phyloP scores from a whole-genome alignment of 2,797 vertebrate genomes.

The Pelochelys cantorii region DNA sequence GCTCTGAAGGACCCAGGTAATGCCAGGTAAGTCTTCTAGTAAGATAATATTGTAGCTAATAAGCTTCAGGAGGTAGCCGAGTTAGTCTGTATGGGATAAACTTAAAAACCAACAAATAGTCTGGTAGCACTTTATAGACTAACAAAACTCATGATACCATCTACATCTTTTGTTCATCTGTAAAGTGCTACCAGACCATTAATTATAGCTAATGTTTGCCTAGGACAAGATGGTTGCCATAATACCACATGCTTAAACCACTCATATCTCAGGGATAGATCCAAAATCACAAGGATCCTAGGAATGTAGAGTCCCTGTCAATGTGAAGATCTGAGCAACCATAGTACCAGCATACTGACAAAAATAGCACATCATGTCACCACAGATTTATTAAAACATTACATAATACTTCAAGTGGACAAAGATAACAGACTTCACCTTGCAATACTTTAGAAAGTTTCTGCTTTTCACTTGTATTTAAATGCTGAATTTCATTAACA shows the following conservation, averaged over 20 bases:
- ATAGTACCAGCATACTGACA: not conserved
- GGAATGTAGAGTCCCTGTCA: not conserved
- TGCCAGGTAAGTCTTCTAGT: too few species aligned
- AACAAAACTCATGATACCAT: too few species aligned
- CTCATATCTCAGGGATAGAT: not conserved
- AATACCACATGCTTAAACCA: not conserved
- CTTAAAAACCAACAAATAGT: too few species aligned
- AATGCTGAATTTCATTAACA: not conserved
- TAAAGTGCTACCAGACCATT: too few species aligned
- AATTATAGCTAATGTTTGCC: too few species aligned
- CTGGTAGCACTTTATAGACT: too few species aligned
- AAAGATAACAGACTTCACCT: not conserved
- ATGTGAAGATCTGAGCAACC: not conserved
- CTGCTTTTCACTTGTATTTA: not conserved
- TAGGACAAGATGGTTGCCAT: not conserved
- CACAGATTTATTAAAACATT: not conserved
- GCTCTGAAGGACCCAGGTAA: too few species aligned
- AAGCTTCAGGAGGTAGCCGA: too few species aligned
- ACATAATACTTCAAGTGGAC: not conserved
- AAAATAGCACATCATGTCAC: not conserved
- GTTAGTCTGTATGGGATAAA: too few species aligned
- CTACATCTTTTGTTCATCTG: too few species aligned
- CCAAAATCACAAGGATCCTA: not conserved
- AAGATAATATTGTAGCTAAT: too few species aligned
- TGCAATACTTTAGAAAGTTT: constrained; percentile 8